Conservation (phyloP, 2,113 vertebrate genomes). For the Callorhinus ursinus region DNA sequence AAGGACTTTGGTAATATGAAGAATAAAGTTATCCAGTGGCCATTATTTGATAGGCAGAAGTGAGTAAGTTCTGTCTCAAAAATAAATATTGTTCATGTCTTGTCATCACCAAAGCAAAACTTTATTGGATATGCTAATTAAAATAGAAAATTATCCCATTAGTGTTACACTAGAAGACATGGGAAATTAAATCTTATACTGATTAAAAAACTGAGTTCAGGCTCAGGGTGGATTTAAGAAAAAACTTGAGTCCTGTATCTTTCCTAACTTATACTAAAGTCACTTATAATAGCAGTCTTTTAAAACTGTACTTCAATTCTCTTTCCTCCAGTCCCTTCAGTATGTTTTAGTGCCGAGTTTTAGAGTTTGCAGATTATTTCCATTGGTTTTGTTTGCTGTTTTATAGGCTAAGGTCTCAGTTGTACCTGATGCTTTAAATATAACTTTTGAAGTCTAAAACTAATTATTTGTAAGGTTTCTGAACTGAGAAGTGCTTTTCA, state of each 20-base stretch:
- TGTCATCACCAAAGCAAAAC: constrained; percentile 66
- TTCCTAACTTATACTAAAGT: not conserved
- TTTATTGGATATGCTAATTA: constrained; percentile 56
- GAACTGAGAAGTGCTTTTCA: not conserved
- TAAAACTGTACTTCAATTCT: not conserved
- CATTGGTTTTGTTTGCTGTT: constrained; percentile 15
- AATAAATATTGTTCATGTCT: constrained; percentile 79
- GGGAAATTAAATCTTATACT: constrained; percentile 33
- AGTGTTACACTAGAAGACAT: constrained; percentile 24
- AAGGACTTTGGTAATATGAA: constrained; percentile 43
- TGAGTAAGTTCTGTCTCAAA: constrained; percentile 69
- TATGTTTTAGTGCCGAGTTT: constrained; percentile 60
- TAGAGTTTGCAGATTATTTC: constrained; percentile 45
- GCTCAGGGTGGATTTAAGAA: not conserved
- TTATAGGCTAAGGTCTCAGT: constrained; percentile 33
- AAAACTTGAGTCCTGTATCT: not conserved
- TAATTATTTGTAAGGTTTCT: constrained; percentile 56
- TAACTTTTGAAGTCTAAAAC: constrained; percentile 28
- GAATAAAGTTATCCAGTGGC: constrained; percentile 53
- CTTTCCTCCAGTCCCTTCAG: not conserved
- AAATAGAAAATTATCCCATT: constrained; percentile 35
- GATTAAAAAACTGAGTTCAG: constrained; percentile 41
- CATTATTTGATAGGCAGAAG: constrained; percentile 59
- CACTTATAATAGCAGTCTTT: constrained; percentile 8
- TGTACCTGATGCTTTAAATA: constrained; percentile 40